Evolutionary conservation across 2,113 vertebrate species (phyloP).

Genomic region (Burhinus bistriatus): DNA sequence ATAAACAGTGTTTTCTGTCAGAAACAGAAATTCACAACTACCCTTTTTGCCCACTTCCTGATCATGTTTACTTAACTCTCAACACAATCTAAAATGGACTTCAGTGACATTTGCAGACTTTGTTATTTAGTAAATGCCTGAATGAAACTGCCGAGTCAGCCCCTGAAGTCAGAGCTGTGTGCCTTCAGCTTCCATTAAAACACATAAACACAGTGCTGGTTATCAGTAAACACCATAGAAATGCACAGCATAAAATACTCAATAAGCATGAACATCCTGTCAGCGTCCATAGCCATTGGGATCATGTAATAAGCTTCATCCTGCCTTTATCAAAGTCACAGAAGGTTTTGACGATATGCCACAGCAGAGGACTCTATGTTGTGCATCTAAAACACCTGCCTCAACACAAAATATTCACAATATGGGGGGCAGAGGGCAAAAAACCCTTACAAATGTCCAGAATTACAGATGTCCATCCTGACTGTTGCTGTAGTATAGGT

Average conservation of each 20-base stretch:
- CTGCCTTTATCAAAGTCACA: not conserved
- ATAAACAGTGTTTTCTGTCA: conserved; percentile 16
- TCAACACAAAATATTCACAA: not conserved
- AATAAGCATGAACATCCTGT: not conserved
- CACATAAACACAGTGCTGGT: not conserved
- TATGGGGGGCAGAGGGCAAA: fast-evolving
- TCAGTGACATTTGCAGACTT: not conserved
- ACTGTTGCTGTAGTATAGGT: not conserved
- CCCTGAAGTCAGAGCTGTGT: not conserved
- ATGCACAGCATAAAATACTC: not conserved
- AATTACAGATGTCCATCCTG: not conserved
- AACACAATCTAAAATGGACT: not conserved
- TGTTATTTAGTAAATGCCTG: conserved; percentile 8
- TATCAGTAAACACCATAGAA: not conserved
- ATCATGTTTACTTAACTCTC: conserved; percentile 21
- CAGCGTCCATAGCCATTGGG: not conserved
- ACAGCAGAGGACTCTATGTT: not conserved
- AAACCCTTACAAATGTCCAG: not conserved
- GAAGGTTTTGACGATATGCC: not conserved
- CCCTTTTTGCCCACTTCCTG: not conserved
- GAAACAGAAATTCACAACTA: conserved; percentile 8
- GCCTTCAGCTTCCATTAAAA: not conserved
- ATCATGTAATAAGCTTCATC: not conserved
- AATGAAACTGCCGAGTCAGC: not conserved
- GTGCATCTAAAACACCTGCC: not conserved